These are phyloP conservation scores for Podabrus alpinus DNA, from an alignment of 2,888 invertebrate genomes.

Conservation along the genomic window DNA sequence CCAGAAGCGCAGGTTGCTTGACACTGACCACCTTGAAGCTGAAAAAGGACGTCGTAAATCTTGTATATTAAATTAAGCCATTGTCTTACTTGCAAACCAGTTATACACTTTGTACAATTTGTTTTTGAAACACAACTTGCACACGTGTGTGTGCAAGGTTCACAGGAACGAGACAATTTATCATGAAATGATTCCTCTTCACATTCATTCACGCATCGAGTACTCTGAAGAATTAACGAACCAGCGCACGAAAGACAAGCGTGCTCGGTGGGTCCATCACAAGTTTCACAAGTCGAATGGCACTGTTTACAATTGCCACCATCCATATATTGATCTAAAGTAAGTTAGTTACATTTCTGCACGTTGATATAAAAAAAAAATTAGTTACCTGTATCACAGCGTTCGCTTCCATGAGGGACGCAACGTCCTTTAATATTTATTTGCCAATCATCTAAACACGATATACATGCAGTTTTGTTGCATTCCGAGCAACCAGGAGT, in stretches of 20 bases:
- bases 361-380: not conserved
- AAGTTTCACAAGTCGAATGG: slow-evolving; percentile 80
- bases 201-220: slow-evolving; percentile 77
- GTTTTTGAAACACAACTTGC: slow-evolving; percentile 75
- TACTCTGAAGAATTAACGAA: slow-evolving; percentile 72
- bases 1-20: slow-evolving; percentile 78
- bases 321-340: slow-evolving; percentile 74
- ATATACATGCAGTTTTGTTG: slow-evolving; percentile 71
- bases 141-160: slow-evolving; percentile 81
- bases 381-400: slow-evolving; percentile 66
- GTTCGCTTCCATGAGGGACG: slow-evolving; percentile 69
- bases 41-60: slow-evolving; percentile 24
- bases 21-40: slow-evolving; percentile 81
- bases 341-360: slow-evolving; percentile 36
- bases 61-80: not conserved
- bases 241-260: slow-evolving; percentile 77
- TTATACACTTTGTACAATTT: slow-evolving; percentile 80
- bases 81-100: slow-evolving; percentile 63
- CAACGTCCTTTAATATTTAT: slow-evolving; percentile 78
- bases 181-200: slow-evolving; percentile 72
- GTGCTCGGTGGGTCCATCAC: slow-evolving; percentile 74
- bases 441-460: slow-evolving; percentile 75
- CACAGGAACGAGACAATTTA: slow-evolving; percentile 68
- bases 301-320: slow-evolving; percentile 73
- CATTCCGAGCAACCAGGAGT: slow-evolving; percentile 79